phyloP scores from a whole-genome alignment of 2,797 vertebrate genomes.

The Synanceia verrucosa region DNA sequence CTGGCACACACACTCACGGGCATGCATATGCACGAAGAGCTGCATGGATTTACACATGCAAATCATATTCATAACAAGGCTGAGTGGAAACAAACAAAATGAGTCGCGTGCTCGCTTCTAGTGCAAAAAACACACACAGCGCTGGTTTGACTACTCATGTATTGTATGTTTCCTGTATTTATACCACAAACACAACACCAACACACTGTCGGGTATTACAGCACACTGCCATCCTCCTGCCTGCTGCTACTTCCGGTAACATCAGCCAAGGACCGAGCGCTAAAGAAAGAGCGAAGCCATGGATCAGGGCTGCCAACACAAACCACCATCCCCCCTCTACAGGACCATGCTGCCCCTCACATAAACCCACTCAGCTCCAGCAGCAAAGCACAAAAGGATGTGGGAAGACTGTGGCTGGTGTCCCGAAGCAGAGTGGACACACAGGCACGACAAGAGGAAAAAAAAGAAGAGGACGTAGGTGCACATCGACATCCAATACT shows the following conservation, averaged over 20 bases:
- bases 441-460: constrained; percentile 32
- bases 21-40: constrained; percentile 36
- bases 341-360: constrained; percentile 63
- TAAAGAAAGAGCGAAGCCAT: constrained; percentile 65
- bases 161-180: constrained; percentile 50
- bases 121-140: constrained; percentile 16
- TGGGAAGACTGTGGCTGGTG: constrained; percentile 66
- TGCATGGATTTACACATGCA: constrained; percentile 20
- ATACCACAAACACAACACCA: constrained; percentile 56
- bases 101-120: constrained; percentile 14
- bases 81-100: constrained; percentile 50
- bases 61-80: constrained; percentile 48
- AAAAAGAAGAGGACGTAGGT: constrained; percentile 38
- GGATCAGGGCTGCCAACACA: constrained; percentile 64
- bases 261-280: constrained; percentile 59
- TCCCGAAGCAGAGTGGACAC: constrained; percentile 51
- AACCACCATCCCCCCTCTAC: constrained; percentile 12
- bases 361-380: constrained; percentile 66
- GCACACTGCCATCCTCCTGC: constrained; percentile 55
- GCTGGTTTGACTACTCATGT: background rate
- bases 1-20: constrained; percentile 44
- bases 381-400: constrained; percentile 60
- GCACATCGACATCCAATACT: constrained; percentile 30
- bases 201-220: constrained; percentile 50
- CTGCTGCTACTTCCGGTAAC: constrained; percentile 69